Evolutionary conservation across 2,113 vertebrate genomes (phyloP), one percentile per base, ranked within the genome.

Genomic region (Brevimyrus niger): DNA sequence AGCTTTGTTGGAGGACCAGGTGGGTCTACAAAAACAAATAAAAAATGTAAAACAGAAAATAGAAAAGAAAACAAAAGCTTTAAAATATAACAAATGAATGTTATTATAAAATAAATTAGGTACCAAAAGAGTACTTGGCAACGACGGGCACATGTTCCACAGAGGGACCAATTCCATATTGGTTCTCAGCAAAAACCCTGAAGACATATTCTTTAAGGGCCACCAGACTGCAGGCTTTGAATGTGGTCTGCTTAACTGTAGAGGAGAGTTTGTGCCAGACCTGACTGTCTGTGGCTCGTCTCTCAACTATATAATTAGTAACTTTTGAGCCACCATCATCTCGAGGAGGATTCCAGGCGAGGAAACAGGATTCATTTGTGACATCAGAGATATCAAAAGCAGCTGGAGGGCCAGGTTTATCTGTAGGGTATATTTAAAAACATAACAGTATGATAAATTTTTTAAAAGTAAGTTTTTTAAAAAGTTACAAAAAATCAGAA

Each of bases 261-360:
- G 98, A 97, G 2, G 98, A 99, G 65, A 99, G 92, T 91, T 99
- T 99, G 46, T 98, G 96, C 98, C 98, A 99, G 87, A 98, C 95
- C 91, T 99, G 97, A 89, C 97, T 98, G 89, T 98, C 98, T 0
- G 91, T 92, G 73, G 86, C 86, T 92, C 94, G 97, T 92, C 96
- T 96, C 94, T 99, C 98, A 69, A 98, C 96, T 19, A 99, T 95
- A 82, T 99, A 99, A 94, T 99, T 99, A 86, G 98, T 98, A 91
- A 99, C 92, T 90, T 95, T 95, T 42, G 98, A 99, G 27, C 98
- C 98, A 0, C 98, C 98, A 27, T 99, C 98, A 87, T 99, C 97
- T 90, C 98, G 93, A 11, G 98, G 98, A 82, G 98, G 97, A 93
- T 99, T 99, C 98, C 98, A 99, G 0, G 98, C 99, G 88, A 99